Evolutionary conservation across 2,113 vertebrate species (phyloP).

Genomic region (Anhinga rufa): DNA sequence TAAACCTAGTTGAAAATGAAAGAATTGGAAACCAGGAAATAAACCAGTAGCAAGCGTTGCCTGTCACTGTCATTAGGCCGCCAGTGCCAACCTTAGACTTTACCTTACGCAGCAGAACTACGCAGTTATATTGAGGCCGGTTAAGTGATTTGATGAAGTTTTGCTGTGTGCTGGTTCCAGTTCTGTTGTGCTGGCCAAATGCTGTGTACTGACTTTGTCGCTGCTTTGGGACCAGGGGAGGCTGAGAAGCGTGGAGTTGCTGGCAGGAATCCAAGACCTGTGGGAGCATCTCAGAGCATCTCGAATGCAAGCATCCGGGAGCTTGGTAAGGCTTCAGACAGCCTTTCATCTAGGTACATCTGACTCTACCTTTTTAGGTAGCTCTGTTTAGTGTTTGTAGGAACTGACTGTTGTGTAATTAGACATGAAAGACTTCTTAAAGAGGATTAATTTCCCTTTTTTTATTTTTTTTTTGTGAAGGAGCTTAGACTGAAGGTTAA

Average conservation of each 20-base stretch:
- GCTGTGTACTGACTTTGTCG: background rate
- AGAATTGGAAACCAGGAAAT: background rate
- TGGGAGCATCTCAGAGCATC: background rate
- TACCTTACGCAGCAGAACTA: background rate
- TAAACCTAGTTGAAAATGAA: background rate
- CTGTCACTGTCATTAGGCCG: background rate
- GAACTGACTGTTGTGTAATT: background rate
- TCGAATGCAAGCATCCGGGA: background rate
- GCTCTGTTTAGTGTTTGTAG: background rate
- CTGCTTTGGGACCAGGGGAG: background rate
- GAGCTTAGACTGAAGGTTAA: background rate
- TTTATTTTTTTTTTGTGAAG: background rate
- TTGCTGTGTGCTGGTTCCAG: background rate
- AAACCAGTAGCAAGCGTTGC: background rate
- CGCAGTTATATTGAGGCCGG: background rate
- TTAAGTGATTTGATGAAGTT: background rate
- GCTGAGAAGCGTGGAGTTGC: background rate
- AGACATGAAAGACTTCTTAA: background rate
- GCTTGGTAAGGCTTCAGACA: background rate
- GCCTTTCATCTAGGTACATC: background rate
- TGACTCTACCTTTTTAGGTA: background rate
- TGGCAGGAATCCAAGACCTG: background rate
- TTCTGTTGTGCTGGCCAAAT: background rate
- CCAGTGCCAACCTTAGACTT: background rate
- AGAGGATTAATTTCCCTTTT: background rate